Base-by-base conservation (phyloP, 2,888 invertebrate genomes). In the Ophraella communa region DNA sequence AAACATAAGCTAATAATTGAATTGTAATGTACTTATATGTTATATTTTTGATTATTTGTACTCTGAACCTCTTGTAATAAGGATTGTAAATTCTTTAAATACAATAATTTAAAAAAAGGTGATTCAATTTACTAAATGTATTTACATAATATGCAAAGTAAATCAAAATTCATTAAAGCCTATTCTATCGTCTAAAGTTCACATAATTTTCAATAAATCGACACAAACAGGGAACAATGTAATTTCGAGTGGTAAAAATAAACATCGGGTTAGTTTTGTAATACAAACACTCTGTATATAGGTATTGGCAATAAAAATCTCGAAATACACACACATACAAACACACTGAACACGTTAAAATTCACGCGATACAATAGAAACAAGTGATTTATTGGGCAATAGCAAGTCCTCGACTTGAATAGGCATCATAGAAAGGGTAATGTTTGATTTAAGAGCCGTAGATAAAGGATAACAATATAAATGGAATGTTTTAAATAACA, bases 401-500 rank as follows among this genome's bases (percentile, higher is more conserved):
- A 39, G 45, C 44, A 54, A 61, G 60, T 51, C 45, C 52, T 62
- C 64, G 58, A 65, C 62, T 54, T 67, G 62, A 70, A 67, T 69
- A 67, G 69, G 33, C 52, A 59, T 51, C 51, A 56, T 49, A 49
- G 64, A 64, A 64, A 66, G 69, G 67, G n/a, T n/a, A 66, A 62
- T 60, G 65, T 71, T 68, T 73, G 73, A 73, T 74, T 74, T 73
- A 73, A 73, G 68, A 70, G 73, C 71, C 71, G 55, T 65, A 63
- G 8, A 65, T 56, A 67, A 68, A 67, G 75, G 73, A 68, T 65
- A 64, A 73, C 71, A 72, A 73, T 71, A 73, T 66, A 73, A 73
- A 75, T 74, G 71, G 73, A 68, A 73, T 78, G 76, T 77, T 77
- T 77, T 75, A 78, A 78, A 77, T 77, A 77, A 75, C 75, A 81